phyloP scores from a whole-genome alignment of 1,140 invertebrate species.

The Trichogramma pretiosum region DNA sequence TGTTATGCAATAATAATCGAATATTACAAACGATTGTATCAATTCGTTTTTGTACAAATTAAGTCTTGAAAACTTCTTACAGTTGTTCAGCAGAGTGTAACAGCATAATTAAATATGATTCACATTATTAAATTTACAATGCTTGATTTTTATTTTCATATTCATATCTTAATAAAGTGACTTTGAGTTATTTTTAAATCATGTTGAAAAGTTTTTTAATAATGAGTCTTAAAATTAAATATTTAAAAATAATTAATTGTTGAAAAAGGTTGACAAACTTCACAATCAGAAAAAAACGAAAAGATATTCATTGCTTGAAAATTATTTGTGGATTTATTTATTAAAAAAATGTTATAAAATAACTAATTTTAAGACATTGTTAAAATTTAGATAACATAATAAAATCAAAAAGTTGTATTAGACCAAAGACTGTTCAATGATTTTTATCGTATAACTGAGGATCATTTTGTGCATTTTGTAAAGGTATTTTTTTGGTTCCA shows the following conservation, averaged over 20 bases:
- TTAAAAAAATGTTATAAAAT: too few species aligned
- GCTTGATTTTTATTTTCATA: too few species aligned
- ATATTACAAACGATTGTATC: too few species aligned
- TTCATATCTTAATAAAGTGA: too few species aligned
- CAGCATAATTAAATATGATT: too few species aligned
- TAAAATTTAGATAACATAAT: not conserved
- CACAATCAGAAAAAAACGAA: not conserved
- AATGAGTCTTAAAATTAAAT: not conserved
- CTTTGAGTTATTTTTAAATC: too few species aligned
- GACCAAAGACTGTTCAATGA: slow-evolving; percentile 10
- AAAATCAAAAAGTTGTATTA: not conserved
- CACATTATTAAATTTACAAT: too few species aligned
- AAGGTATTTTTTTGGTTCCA: slow-evolving; percentile 10
- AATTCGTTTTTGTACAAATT: too few species aligned
- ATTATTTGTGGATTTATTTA: not conserved
- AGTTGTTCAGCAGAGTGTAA: too few species aligned
- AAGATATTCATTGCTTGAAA: slow-evolving; percentile 7
- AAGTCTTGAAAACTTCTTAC: too few species aligned
- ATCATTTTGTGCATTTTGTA: slow-evolving; percentile 14
- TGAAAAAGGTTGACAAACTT: not conserved
- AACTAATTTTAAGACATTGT: slow-evolving; percentile 10
- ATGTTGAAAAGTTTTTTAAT: not conserved
- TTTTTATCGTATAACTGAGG: slow-evolving; percentile 1
- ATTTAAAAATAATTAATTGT: not conserved
- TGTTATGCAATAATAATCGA: slow-evolving; percentile 7